Percentiles rank a stretch among this genome's conserved stretches.
Evolutionary conservation across 2,888 invertebrate genomes (phyloP).

Genomic region (Nudaria mundana): DNA sequence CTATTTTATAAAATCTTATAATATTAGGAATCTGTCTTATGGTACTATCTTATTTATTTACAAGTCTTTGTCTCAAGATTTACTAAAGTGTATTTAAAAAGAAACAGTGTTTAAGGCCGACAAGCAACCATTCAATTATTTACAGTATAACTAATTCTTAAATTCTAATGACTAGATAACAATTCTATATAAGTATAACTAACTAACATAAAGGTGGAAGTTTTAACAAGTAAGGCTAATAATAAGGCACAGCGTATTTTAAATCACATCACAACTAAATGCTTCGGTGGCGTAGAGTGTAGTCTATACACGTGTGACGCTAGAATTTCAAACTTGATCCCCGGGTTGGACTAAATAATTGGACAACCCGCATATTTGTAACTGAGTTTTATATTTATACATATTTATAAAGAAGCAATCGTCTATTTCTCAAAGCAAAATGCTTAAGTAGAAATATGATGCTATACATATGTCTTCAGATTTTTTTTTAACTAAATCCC

Average conservation of each 20-base stretch:
- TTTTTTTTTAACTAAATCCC: too few species aligned
- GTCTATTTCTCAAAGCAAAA: too few species aligned
- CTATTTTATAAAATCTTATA: constrained; percentile 55
- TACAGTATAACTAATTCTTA: constrained; percentile 49
- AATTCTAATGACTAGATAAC: constrained; percentile 74
- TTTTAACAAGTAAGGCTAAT: constrained; percentile 54
- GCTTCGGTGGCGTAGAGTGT: too few species aligned
- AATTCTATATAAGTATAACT: constrained; percentile 52
- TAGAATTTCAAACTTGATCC: too few species aligned
- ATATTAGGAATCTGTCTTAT: constrained; percentile 78
- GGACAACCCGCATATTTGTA: too few species aligned
- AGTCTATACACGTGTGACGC: too few species aligned
- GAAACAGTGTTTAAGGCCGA: constrained; percentile 5
- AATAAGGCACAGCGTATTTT: constrained; percentile 74
- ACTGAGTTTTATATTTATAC: too few species aligned
- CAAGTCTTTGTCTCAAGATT: constrained; percentile 71
- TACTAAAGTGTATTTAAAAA: constrained; percentile 28
- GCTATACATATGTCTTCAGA: too few species aligned
- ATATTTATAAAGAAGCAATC: too few species aligned
- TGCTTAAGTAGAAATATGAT: too few species aligned
- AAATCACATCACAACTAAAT: constrained; percentile 67
- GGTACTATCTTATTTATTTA: constrained; percentile 64
- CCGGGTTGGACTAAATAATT: too few species aligned
- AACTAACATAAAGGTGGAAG: constrained; percentile 56
- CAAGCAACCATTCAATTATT: constrained; percentile 13